Conservation (phyloP, 2,797 vertebrate species). For the Argya squamiceps region DNA sequence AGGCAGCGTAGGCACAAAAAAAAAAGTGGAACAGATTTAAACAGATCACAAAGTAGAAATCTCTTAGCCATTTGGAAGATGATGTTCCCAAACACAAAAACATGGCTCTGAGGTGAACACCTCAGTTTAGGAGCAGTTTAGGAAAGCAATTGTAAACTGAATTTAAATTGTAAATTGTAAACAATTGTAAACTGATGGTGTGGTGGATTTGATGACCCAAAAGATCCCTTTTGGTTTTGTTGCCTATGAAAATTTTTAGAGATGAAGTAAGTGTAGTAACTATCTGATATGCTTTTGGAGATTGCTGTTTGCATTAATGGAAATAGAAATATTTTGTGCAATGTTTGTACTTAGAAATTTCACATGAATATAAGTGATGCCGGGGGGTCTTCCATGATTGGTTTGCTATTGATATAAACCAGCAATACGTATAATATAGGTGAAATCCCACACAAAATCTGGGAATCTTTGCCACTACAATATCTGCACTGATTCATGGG, state of each 20-base stretch:
- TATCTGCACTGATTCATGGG: not conserved
- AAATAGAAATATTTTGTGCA: not conserved
- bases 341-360: not conserved
- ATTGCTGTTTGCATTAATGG: fast-evolving
- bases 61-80: not conserved
- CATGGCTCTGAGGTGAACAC: not conserved
- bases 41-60: not conserved
- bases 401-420: not conserved
- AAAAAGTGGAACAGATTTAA: not conserved
- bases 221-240: not conserved
- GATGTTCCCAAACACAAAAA: not conserved
- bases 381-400: fast-evolving
- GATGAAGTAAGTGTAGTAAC: not conserved
- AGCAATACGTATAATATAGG: not conserved
- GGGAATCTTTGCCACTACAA: not conserved
- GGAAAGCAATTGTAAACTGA: not conserved
- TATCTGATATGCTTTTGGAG: not conserved
- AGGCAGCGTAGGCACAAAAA: not conserved
- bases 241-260: not conserved
- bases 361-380: fast-evolving
- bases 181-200: not conserved
- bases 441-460: not conserved
- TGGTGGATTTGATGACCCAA: not conserved
- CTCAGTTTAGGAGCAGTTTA: not conserved
- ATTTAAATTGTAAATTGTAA: not conserved